A percentile compares a stretch with the other conserved stretches of the same genome.
These are phyloP conservation scores for Sandelia bainsii DNA, from an alignment of 2,797 vertebrate species.

Conservation along the genomic window DNA sequence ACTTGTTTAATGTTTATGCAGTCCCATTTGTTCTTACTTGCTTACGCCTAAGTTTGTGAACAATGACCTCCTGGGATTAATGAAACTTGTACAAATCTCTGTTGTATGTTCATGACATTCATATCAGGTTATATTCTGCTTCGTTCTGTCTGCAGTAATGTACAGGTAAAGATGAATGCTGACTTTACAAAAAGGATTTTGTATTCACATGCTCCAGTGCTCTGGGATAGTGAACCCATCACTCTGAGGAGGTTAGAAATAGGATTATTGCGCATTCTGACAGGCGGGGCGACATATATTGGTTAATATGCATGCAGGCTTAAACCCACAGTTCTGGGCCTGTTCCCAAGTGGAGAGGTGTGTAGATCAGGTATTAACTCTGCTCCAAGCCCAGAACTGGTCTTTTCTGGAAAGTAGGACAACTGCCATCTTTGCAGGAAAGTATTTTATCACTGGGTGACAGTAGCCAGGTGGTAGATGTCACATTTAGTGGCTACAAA, in stretches of 20 bases:
- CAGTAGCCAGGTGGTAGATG: constrained; percentile 65
- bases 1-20: constrained; percentile 21
- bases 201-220: constrained; percentile 40
- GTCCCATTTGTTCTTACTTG: constrained; percentile 42
- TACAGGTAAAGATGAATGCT: constrained; percentile 59
- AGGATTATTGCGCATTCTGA: constrained; percentile 69
- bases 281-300: constrained; percentile 64
- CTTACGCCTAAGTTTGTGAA: constrained; percentile 22
- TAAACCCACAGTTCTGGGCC: constrained; percentile 57
- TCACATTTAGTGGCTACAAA: constrained; percentile 62
- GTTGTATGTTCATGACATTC: constrained; percentile 26
- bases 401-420: constrained; percentile 70
- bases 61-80: constrained; percentile 17
- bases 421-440: constrained; percentile 57
- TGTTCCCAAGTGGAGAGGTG: constrained; percentile 54
- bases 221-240: constrained; percentile 56
- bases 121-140: constrained; percentile 30
- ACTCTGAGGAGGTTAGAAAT: constrained; percentile 64
- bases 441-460: constrained; percentile 71
- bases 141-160: constrained; percentile 32
- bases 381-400: constrained; percentile 49
- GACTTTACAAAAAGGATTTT: constrained; percentile 65
- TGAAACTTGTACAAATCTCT: constrained; percentile 9
- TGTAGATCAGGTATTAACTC: constrained; percentile 63
- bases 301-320: constrained; percentile 72